Conservation (phyloP, 2,797 vertebrate genomes). For the Lepus oiostolus region DNA sequence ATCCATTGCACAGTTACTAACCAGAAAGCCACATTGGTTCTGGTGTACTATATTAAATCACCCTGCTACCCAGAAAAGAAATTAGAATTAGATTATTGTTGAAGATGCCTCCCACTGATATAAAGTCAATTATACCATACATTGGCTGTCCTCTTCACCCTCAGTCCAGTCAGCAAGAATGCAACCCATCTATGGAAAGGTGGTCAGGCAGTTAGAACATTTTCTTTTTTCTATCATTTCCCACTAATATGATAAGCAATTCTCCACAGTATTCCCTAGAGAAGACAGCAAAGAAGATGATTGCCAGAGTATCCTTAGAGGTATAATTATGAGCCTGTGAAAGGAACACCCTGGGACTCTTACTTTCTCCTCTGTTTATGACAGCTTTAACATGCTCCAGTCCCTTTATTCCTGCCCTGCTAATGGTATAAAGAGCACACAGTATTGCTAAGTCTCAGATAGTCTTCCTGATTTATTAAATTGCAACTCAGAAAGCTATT, state of each 20-base stretch:
- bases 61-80: not conserved
- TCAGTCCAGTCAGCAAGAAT: not conserved
- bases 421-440: not conserved
- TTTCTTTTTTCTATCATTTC: not conserved
- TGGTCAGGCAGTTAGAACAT: not conserved
- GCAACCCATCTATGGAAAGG: not conserved
- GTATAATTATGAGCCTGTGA: not conserved
- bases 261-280: not conserved
- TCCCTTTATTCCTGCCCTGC: not conserved
- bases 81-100: not conserved
- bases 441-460: not conserved
- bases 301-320: not conserved
- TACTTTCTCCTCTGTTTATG: not conserved
- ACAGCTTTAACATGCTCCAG: not conserved
- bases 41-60: not conserved
- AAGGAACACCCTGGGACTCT: slow-evolving; percentile 24
- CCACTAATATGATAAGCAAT: not conserved
- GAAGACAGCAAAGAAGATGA: not conserved
- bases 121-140: not conserved
- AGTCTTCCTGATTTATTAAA: not conserved
- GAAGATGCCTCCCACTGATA: not conserved
- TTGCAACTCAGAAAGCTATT: not conserved
- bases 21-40: not conserved
- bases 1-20: not conserved
- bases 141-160: not conserved